Base-by-base conservation (phyloP, 2,113 vertebrate species). In the Benitochromis conjunctus region DNA sequence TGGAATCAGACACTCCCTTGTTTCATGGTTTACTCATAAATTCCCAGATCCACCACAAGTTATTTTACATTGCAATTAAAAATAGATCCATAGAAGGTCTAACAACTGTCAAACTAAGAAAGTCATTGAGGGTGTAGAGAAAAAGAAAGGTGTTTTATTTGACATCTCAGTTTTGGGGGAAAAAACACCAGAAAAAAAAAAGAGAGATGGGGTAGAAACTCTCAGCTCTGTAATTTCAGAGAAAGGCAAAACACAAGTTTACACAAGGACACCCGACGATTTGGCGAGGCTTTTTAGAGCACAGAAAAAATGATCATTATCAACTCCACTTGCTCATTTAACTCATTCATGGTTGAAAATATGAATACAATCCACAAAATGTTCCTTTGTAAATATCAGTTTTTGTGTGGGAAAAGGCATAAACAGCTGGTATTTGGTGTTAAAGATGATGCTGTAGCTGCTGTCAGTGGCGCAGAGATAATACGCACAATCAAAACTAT, bases 31-130 rank as follows among this genome's bases (percentile, higher is more conserved):
- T 31, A 1, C 43, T 76, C 43, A 48, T 74, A 51, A 76, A 51
- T 48, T 51, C 43, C 19, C 53, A 9, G 19, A 9, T 54, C 5
- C 43, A 76, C 0, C 43, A 76, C 0, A 74, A 0, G 66, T 74
- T 74, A 74, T 0, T 16, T 51, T 46, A 0, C 4, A 46, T 5
- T 18, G 4, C 0, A 19, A 1, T 51, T 2, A 74, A 74, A 26
- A 26, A 26, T 29, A 18, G 14, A 71, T 48, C 5, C 21, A 74
- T 48, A 48, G 16, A 11, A 74, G 41, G 14, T 74, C 1, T 41
- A 29, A 14, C n/a, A 69, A 16, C 24, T 69, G 36, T 69, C 24
- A 11, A 74, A 74, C 16, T 46, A 26, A 71, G 41, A 71, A 13
- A 71, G 3, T 74, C 41, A 18, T 1, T 11, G 41, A 26, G 41